Conservation (phyloP, 1,140 invertebrate genomes). For the Pseudobourletiella spinata region DNA sequence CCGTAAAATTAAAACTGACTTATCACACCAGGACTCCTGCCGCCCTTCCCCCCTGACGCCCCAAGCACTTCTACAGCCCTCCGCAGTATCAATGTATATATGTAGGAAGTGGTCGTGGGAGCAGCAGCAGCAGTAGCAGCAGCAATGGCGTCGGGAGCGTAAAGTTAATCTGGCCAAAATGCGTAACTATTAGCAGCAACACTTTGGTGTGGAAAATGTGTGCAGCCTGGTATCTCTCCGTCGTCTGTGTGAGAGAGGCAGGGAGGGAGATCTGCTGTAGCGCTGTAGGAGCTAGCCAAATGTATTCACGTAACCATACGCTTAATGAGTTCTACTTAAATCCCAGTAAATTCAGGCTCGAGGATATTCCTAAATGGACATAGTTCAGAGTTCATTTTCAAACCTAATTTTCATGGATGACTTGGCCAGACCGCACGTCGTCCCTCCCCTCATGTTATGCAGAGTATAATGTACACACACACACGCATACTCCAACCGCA, state of each 20-base stretch:
- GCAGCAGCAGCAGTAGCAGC: too few species aligned
- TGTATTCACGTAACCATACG: slow-evolving; percentile 10
- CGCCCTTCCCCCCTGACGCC: not conserved
- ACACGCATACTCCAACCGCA: not conserved
- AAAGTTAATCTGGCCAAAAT: slow-evolving; percentile 10
- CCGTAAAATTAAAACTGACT: too few species aligned
- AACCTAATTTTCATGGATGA: slow-evolving; percentile 11
- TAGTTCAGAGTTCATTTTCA: slow-evolving; percentile 11
- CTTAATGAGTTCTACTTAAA: slow-evolving; percentile 11
- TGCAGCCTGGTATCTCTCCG: too few species aligned
- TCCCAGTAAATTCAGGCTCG: slow-evolving; percentile 1
- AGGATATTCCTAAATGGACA: slow-evolving; percentile 11
- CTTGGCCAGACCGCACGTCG: not conserved
- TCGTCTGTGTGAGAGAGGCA: not conserved
- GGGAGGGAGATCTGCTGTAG: too few species aligned
- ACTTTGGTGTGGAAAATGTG: not conserved
- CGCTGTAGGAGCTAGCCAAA: slow-evolving; percentile 4
- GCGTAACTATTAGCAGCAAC: slow-evolving; percentile 6
- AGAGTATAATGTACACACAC: not conserved
- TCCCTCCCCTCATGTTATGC: not conserved
- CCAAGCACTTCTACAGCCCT: not conserved
- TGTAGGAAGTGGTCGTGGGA: too few species aligned
- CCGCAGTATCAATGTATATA: not conserved
- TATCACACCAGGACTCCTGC: not conserved
- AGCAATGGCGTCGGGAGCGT: too few species aligned